A percentile compares a stretch with the other conserved stretches of the same genome.
phyloP scores from a whole-genome alignment of 2,113 vertebrate species.

The Colistium nudipinnis region DNA sequence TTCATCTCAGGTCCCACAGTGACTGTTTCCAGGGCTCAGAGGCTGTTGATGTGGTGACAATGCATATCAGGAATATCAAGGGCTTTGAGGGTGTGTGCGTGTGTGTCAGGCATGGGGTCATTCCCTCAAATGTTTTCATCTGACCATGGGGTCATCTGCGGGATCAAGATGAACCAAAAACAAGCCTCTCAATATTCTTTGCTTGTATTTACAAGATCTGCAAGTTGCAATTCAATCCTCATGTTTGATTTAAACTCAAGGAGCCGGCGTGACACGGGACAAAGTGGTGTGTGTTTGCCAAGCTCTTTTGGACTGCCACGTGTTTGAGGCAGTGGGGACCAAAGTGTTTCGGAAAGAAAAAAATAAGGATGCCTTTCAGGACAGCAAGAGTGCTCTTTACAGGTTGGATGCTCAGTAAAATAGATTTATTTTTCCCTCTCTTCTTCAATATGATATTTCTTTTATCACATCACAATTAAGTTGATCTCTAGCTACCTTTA shows the following conservation, averaged over 20 bases:
- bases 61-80: conserved; percentile 84
- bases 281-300: conserved; percentile 91
- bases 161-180: not conserved
- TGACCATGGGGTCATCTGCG: not conserved
- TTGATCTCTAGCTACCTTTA: too few relatives aligned
- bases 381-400: conserved; percentile 91
- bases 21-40: conserved; percentile 93
- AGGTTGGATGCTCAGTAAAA: conserved; percentile 70
- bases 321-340: conserved; percentile 89
- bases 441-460: too few relatives aligned
- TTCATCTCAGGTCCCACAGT: conserved; percentile 86
- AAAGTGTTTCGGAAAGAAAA: conserved; percentile 89
- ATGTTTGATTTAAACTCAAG: conserved; percentile 22
- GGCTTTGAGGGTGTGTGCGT: conserved; percentile 48
- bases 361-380: conserved; percentile 85
- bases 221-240: not conserved
- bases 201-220: too few relatives aligned
- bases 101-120: not conserved
- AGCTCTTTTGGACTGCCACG: conserved; percentile 89
- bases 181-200: not conserved
- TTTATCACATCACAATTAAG: too few relatives aligned
- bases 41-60: conserved; percentile 88
- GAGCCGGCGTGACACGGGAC: conserved; percentile 79
- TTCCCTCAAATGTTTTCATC: not conserved
- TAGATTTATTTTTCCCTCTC: not conserved